Conservation (phyloP, 1,140 invertebrate genomes). For the Aphaenogaster floridana region DNA sequence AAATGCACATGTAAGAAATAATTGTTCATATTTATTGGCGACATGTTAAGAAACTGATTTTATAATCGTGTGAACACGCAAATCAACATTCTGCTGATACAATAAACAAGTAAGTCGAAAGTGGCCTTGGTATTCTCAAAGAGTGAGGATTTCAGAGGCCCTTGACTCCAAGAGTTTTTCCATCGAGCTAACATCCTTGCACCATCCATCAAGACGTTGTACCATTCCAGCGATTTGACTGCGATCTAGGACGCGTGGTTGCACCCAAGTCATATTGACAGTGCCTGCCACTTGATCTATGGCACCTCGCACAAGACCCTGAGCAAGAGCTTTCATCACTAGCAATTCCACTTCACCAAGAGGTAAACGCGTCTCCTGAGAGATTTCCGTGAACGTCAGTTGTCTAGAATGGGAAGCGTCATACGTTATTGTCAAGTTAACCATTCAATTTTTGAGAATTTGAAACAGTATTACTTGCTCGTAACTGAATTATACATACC, state of each 20-base stretch:
- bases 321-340: slow-evolving; percentile 99
- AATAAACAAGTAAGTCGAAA: slow-evolving; percentile 40
- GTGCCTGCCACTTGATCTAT: slow-evolving; percentile 97
- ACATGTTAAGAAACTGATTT: slow-evolving; percentile 23
- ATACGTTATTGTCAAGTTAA: slow-evolving; percentile 22
- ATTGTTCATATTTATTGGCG: slow-evolving; percentile 48
- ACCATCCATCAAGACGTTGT: slow-evolving; percentile 93
- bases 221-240: slow-evolving; percentile 93
- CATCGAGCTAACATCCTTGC: slow-evolving; percentile 94
- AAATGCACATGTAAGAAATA: slow-evolving; percentile 38
- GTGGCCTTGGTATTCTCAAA: slow-evolving; percentile 83
- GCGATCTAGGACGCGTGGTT: slow-evolving; percentile 95
- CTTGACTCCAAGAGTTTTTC: slow-evolving; percentile 93
- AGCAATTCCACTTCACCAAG: slow-evolving; percentile 96
- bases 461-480: neutral
- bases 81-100: neutral
- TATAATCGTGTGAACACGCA: slow-evolving; percentile 11
- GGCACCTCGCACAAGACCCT: slow-evolving; percentile 96
- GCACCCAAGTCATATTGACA: slow-evolving; percentile 94
- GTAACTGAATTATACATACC: slow-evolving; percentile 78
- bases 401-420: slow-evolving; percentile 87
- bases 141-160: slow-evolving; percentile 94
- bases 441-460: neutral
- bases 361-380: slow-evolving; percentile 93
- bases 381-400: slow-evolving; percentile 97